Percentiles rank a stretch among this genome's conserved stretches.
Evolutionary conservation across 2,113 vertebrate genomes (phyloP).

Genomic region (Spea bombifrons): DNA sequence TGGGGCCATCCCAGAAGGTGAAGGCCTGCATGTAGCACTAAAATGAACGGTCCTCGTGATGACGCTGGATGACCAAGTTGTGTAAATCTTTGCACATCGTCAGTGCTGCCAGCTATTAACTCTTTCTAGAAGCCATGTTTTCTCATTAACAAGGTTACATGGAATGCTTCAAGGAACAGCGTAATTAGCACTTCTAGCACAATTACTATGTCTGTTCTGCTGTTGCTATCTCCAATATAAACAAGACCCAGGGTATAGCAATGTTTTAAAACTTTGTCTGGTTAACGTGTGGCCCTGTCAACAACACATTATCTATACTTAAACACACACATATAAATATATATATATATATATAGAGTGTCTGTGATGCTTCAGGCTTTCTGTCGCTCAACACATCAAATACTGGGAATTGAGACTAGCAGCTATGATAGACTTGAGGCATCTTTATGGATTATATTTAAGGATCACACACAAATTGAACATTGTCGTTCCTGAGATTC

Average conservation of each 20-base stretch:
- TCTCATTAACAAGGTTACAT: constrained; percentile 26
- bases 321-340: too few relatives aligned
- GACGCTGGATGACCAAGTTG: neutral
- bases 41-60: neutral
- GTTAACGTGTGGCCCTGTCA: neutral
- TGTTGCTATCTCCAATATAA: neutral
- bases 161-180: neutral
- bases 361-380: too few relatives aligned
- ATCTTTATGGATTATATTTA: too few relatives aligned
- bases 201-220: constrained; percentile 1
- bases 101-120: constrained; percentile 30
- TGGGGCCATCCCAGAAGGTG: neutral
- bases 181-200: constrained; percentile 7
- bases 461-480: too few relatives aligned
- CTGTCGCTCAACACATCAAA: too few relatives aligned
- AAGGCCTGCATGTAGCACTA: neutral
- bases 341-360: too few relatives aligned
- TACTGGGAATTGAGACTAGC: too few relatives aligned
- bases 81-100: neutral
- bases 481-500: too few relatives aligned
- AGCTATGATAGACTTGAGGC: too few relatives aligned
- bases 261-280: constrained; percentile 21
- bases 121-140: constrained; percentile 4
- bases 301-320: too few relatives aligned
- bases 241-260: constrained; percentile 9